Evolutionary conservation across 2,888 invertebrate genomes (phyloP), one percentile per base, ranked within the genome.

Genomic region (Smittia aterrima): DNA sequence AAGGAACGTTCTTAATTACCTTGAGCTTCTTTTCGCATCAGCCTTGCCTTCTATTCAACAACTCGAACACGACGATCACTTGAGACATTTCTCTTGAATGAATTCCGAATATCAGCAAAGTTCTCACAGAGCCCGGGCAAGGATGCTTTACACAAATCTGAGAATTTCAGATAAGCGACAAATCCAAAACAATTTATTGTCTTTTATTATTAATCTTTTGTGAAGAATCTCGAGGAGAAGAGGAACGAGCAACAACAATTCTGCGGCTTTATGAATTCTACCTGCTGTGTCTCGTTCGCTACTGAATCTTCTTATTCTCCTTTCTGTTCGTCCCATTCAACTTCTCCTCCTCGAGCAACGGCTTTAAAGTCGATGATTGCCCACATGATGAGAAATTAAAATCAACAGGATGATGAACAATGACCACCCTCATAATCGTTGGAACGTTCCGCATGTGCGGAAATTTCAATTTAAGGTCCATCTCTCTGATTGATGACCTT

Each of bases 251-350:
- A 62, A 62, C 18, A 62, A 32, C 53, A 53, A 27, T 20, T 18
- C 68, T 27, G 54, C 47, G 25, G 70, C 68, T 71, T 71, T 54
- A 71, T 71, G 47, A 71, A 54, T 71, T 71, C 53, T 71, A 72
- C 72, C 72, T 72, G 72, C 72, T 72, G 72, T 62, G 72, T 62
- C 38, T 62, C 22, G 18, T 32, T 72, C 62, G 72, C 72, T 72
- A 72, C 72, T 40, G 72, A 32, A 72, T 38, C 72, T 62, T 27
- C 41, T 72, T 72, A 0, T 25, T 54, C 18, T 18, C 53, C 54
- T 9, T 71, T 25, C n/a, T n/a, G n/a, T n/a, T 54, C 27, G 13
- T 47, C 3, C 38, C 18, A 67, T 66, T 58, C 58, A 58, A 47
- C 53, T 47, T 47, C 53, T 13, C 11, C 53, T 47, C 47, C 47